These are phyloP conservation scores for Dorcus hopei DNA, from an alignment of 2,888 invertebrate species.

Conservation along the genomic window DNA sequence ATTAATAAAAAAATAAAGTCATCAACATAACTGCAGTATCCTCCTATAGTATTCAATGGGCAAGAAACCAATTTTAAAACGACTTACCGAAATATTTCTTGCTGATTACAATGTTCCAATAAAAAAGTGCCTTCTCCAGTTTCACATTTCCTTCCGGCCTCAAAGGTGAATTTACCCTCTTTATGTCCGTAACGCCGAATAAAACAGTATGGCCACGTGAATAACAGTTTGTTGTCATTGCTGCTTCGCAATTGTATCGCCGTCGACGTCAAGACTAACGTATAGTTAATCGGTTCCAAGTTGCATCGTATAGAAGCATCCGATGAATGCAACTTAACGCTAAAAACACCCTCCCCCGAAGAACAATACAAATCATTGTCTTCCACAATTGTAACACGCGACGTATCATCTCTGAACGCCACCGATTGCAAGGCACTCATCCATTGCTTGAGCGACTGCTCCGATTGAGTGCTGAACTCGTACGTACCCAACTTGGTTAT, in stretches of 20 bases:
- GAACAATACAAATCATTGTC: constrained; percentile 88
- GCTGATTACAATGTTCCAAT: constrained; percentile 76
- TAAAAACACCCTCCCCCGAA: constrained; percentile 76
- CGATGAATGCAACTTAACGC: constrained; percentile 71
- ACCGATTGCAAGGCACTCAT: constrained; percentile 75
- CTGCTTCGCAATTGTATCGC: constrained; percentile 72
- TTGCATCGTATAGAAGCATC: constrained; percentile 76
- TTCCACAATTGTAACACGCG: constrained; percentile 67
- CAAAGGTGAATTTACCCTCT: constrained; percentile 82
- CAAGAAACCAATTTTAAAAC: neutral
- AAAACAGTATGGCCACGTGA: constrained; percentile 81
- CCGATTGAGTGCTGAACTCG: constrained; percentile 64
- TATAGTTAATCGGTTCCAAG: constrained; percentile 68
- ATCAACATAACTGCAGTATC: no score
- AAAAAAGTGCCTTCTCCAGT: constrained; percentile 83
- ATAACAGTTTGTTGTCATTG: constrained; percentile 62
- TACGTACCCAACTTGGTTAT: constrained; percentile 67
- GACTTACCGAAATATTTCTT: constrained; percentile 63
- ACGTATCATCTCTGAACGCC: constrained; percentile 69
- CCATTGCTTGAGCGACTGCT: constrained; percentile 74
- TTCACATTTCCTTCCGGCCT: constrained; percentile 82
- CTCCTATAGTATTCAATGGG: no score
- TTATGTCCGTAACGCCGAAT: constrained; percentile 83
- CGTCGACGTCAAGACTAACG: constrained; percentile 69
- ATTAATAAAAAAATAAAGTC: no score